Evolutionary conservation across 2,888 invertebrate genomes (phyloP).

Genomic region (Podabrus alpinus): DNA sequence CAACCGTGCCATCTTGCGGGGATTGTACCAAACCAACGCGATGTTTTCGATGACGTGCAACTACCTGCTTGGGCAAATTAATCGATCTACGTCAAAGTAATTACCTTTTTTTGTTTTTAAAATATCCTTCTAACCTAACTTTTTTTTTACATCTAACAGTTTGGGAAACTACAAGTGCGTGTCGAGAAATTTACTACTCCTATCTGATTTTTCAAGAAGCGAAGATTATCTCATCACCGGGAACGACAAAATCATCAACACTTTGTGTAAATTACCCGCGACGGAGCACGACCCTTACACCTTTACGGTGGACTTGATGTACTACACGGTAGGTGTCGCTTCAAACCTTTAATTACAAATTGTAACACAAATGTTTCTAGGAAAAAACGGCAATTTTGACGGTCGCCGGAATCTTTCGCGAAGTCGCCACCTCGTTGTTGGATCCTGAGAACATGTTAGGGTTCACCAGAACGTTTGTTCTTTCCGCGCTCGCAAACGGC

Average conservation of each 20-base stretch:
- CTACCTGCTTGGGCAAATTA: conserved; percentile 43
- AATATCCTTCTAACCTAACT: background rate
- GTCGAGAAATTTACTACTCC: conserved; percentile 57
- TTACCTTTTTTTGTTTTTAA: conserved; percentile 2
- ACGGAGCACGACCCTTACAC: conserved; percentile 69
- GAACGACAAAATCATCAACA: conserved; percentile 53
- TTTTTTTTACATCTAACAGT: conserved; percentile 36
- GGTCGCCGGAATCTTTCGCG: conserved; percentile 68
- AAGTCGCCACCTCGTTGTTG: conserved; percentile 58
- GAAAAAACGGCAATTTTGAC: conserved; percentile 59
- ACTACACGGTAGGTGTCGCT: conserved; percentile 57
- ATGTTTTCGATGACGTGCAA: conserved; percentile 63
- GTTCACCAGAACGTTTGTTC: conserved; percentile 64
- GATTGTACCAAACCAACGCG: conserved; percentile 68
- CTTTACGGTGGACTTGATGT: conserved; percentile 69
- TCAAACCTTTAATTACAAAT: conserved; percentile 4
- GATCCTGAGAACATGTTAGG: conserved; percentile 59
- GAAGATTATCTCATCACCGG: conserved; percentile 44
- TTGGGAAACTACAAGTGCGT: conserved; percentile 51
- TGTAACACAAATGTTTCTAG: conserved; percentile 42
- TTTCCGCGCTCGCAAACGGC: conserved; percentile 54
- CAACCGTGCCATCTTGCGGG: conserved; percentile 59
- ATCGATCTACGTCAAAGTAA: conserved; percentile 45
- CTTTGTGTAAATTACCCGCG: conserved; percentile 60
- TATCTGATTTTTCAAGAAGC: conserved; percentile 50